phyloP scores from a whole-genome alignment of 2,113 vertebrate species.

The Otocyon megalotis region DNA sequence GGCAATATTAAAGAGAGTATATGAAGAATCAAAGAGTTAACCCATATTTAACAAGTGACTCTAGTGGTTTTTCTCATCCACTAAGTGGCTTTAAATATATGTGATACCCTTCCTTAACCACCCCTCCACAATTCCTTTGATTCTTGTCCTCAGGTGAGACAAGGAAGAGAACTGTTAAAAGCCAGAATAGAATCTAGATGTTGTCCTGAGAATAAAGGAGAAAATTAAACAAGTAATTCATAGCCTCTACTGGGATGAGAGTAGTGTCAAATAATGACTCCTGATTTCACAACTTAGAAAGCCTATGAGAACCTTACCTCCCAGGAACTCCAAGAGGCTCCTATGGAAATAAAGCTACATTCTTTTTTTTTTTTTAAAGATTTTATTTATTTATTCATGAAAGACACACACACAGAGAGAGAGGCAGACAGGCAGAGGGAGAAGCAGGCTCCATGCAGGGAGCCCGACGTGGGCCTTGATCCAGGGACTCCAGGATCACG shows the following conservation, averaged over 20 bases:
- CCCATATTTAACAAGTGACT: not conserved
- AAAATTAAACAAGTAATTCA: constrained; percentile 8
- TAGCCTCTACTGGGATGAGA: not conserved
- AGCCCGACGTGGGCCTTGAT: no score
- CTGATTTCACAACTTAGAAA: not conserved
- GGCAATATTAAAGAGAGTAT: not conserved
- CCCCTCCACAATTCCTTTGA: not conserved
- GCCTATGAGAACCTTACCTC: not conserved
- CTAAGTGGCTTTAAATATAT: not conserved
- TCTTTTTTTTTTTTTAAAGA: no score
- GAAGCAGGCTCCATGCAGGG: no score
- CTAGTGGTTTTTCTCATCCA: not conserved
- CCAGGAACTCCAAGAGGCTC: not conserved
- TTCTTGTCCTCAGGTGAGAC: not conserved
- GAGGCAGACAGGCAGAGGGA: no score
- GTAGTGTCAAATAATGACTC: not conserved
- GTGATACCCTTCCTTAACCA: not conserved
- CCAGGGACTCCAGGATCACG: no score
- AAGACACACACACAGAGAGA: no score
- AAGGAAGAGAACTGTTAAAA: not conserved
- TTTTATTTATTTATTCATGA: no score
- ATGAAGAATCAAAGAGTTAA: not conserved
- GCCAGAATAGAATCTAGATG: not conserved
- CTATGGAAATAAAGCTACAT: not conserved
- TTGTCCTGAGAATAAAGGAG: not conserved